phyloP scores from a whole-genome alignment of 2,888 invertebrate genomes.

The Temnothorax unifasciatus region DNA sequence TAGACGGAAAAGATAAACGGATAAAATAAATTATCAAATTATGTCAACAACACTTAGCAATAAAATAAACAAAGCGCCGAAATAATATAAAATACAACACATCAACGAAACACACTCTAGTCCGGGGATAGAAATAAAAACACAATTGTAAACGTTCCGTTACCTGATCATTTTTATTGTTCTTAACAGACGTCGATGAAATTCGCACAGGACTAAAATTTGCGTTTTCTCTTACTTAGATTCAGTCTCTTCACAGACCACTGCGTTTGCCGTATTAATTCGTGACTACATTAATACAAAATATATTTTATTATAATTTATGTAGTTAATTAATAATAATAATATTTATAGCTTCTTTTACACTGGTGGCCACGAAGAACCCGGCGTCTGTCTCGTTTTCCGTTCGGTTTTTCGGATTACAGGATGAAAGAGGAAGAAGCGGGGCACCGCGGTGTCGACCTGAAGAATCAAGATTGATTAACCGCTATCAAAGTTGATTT shows the following conservation, averaged over 20 bases:
- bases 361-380: conserved; percentile 45
- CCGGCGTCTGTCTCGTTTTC: conserved; percentile 45
- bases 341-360: conserved; percentile 69
- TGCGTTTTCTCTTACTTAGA: conserved; percentile 64
- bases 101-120: conserved; percentile 32
- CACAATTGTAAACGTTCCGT: conserved; percentile 69
- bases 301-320: conserved; percentile 81
- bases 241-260: conserved; percentile 74
- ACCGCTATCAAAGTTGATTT: conserved; percentile 82
- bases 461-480: conserved; percentile 80
- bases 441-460: conserved; percentile 39
- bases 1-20: background rate
- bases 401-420: conserved; percentile 38
- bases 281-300: conserved; percentile 82
- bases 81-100: conserved; percentile 1
- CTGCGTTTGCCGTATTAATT: conserved; percentile 77
- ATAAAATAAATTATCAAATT: conserved; percentile 2
- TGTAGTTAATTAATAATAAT: conserved; percentile 78
- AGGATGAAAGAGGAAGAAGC: conserved; percentile 8
- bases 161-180: conserved; percentile 70
- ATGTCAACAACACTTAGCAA: conserved; percentile 9
- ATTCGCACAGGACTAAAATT: conserved; percentile 69
- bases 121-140: conserved; percentile 67
- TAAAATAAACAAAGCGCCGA: background rate
- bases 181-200: conserved; percentile 76